These are phyloP conservation scores for Riparia riparia DNA, from an alignment of 2,113 vertebrate species.

Conservation along the genomic window DNA sequence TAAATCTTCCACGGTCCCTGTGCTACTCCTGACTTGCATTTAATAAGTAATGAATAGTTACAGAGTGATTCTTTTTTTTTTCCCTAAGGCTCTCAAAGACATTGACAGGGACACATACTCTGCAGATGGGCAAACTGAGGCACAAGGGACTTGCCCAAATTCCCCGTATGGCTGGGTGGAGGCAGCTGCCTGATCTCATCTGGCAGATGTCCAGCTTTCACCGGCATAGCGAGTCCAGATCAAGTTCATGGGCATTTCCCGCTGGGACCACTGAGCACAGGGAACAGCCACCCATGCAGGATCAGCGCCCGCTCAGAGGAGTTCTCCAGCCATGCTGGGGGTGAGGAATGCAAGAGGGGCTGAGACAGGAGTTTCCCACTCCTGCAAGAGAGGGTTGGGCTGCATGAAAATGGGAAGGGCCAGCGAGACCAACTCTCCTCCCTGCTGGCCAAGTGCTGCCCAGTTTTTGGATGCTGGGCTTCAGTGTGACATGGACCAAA, in stretches of 20 bases:
- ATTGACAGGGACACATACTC: neutral
- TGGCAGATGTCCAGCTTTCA: neutral
- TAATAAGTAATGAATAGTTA: neutral
- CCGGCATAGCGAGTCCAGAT: rapidly evolving
- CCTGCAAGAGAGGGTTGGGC: neutral
- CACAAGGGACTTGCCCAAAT: neutral
- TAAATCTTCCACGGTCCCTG: neutral
- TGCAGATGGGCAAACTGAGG: neutral
- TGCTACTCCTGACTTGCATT: neutral
- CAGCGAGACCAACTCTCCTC: neutral
- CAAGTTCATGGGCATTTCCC: neutral
- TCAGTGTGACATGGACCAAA: neutral
- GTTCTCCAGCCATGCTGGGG: neutral
- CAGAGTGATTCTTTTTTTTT: neutral
- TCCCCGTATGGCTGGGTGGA: neutral
- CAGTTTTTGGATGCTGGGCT: neutral
- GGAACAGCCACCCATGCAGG: neutral
- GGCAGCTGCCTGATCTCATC: neutral
- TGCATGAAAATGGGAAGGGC: neutral
- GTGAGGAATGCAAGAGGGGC: neutral
- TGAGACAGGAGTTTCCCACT: neutral
- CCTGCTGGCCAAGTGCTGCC: neutral
- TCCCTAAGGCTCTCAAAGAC: neutral
- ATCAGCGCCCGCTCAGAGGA: neutral
- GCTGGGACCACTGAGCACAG: neutral